Base-by-base conservation (phyloP, 2,797 vertebrate species). In the Tragelaphus eurycerus region DNA sequence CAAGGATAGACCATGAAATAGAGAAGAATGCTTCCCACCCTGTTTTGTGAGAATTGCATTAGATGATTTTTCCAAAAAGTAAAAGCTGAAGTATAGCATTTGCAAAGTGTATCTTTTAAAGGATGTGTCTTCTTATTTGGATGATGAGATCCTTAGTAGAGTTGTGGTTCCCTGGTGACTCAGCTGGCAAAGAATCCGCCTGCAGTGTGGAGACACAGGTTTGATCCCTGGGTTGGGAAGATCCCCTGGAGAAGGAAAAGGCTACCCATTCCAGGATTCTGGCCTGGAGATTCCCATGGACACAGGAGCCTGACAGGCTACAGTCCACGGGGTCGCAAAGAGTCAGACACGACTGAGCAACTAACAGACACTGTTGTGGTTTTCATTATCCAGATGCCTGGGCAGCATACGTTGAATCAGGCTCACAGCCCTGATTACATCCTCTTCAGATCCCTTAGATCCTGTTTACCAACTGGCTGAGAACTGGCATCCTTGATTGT, bases 61-160 rank as follows among this genome's bases (percentile, higher is more conserved):
- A 89, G 13, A 62, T 85, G 87, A n/a, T 94, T 97, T 95, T 94
- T 92, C 15, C 13, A 60, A 74, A 95, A 93, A 59, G 64, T 54
- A 21, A 83, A 94, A 86, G 17, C 19, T 81, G 15, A 71, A 57
- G 7, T 48, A 10, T 11, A 60, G 4, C 74, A 11, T 84, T 95
- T 82, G 15, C 46, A 83, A 91, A 85, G 21, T 48, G 2, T 2
- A 19, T 88, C 11, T 94, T 93, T 86, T 88, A 87, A 81, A 89
- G 50, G 10, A 2, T 71, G 1, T 46, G 2, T n/a, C 78, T 93
- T 93, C 38, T 62, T 83, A 7, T 88, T 93, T 93, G 50, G 23
- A n/a, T 31, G 16, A 52, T 23, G 27, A 74, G 86, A 16, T 7
- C 64, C 62, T 90, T 78, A 67, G 25, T 52, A 57, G 55, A 83